Percentiles rank a stretch among this genome's conserved stretches.
Evolutionary conservation across 2,888 invertebrate genomes (phyloP).

Genomic region (Hyalella azteca): DNA sequence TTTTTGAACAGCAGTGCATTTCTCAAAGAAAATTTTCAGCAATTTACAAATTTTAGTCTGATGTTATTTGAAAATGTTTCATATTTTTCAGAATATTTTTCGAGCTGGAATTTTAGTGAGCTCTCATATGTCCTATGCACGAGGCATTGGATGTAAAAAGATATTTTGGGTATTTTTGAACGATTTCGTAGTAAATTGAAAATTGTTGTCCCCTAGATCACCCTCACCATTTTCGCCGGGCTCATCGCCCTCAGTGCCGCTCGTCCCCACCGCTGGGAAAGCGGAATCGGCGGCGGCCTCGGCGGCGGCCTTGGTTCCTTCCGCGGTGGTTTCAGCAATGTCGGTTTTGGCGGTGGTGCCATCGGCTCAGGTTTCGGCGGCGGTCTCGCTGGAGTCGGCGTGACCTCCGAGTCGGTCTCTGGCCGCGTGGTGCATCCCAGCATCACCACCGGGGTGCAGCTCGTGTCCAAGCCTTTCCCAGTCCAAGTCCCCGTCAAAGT

Average conservation of each 20-base stretch:
- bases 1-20: no score
- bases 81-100: no score
- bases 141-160: no score
- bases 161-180: no score
- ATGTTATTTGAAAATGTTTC: no score
- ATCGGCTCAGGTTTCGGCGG: slow-evolving; percentile 7
- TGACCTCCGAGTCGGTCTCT: not conserved
- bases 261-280: not conserved
- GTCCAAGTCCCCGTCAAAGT: slow-evolving; percentile 29
- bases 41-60: no score
- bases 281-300: not conserved
- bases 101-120: no score
- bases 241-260: slow-evolving; percentile 5
- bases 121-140: no score
- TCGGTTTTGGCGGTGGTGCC: not conserved
- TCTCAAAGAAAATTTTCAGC: no score
- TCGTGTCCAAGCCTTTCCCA: slow-evolving; percentile 23
- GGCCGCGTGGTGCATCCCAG: not conserved
- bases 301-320: not conserved
- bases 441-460: not conserved
- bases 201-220: not conserved
- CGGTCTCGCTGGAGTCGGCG: not conserved
- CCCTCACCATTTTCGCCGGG: not conserved
- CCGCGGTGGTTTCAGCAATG: not conserved
- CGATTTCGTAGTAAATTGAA: no score